Evolutionary conservation across 2,113 vertebrate species (phyloP), one percentile per base, ranked within the genome.

Genomic region (Microcebus ravelobensis): DNA sequence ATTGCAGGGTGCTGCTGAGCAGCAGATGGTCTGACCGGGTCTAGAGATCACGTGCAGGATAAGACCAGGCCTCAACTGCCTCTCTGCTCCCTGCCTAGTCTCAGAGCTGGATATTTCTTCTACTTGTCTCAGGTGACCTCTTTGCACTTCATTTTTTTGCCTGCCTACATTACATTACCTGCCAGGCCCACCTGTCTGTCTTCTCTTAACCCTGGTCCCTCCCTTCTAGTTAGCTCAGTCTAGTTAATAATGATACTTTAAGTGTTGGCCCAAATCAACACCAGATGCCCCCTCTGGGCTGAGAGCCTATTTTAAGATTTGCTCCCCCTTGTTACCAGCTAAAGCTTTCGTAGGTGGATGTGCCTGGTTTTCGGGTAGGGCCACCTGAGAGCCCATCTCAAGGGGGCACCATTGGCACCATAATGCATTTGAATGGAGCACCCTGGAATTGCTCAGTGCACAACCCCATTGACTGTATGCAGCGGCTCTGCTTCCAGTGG

Each of bases 11-110:
- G 21, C 13, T 67, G 23, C 42, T 55, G 45, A 34, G 45, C 18
- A 55, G 50, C 18, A 70, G 50, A 17, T 12, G 25, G 45, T n/a
- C 31, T 1, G 0, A 6, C 0, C 1, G 8, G 57, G 25, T 34
- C 61, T 23, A 34, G 73, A 73, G 67, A 74, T 63, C 14, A 76
- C 42, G 27, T 10, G 11, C 29, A 59, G 34, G 25, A 20, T 18
- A 4, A 23, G 29, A 57, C 12, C 2, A 14, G n/a, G 6, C 20
- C 7, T 34, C 50, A 10, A 3, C 48, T 15, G 0, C 39, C 21
- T 81, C 39, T 55, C 52, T 61, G 31, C 71, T 81, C 36, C 39
- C 31, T 39, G 2, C 59, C 21, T 39, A 21, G 13, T 8, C 4
- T 87, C 57, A 36, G 52, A 65, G 50, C 12, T 52, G 63, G 6